Percentiles rank a stretch among this genome's conserved stretches.
phyloP scores from a whole-genome alignment of 2,888 invertebrate genomes.

The Stictocephala bisonia region DNA sequence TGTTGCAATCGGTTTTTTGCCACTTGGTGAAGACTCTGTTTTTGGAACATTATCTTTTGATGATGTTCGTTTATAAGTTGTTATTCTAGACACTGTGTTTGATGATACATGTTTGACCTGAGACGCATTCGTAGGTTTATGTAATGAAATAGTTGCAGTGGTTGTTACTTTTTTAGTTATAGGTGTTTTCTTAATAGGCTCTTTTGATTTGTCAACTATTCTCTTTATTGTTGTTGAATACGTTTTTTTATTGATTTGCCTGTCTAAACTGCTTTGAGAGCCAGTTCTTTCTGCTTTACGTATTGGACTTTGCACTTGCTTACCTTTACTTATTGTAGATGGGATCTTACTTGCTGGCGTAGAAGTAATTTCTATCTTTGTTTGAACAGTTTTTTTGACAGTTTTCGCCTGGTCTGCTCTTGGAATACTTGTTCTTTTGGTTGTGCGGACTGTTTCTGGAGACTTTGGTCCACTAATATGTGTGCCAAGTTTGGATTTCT shows the following conservation, averaged over 20 bases:
- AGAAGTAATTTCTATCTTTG: slow-evolving; percentile 42
- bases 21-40: slow-evolving; percentile 1
- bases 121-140: slow-evolving; percentile 32
- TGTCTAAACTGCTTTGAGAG: slow-evolving; percentile 43
- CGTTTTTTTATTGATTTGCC: slow-evolving; percentile 29
- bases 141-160: slow-evolving; percentile 41
- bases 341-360: slow-evolving; percentile 30
- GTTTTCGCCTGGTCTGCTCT: slow-evolving; percentile 50
- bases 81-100: slow-evolving; percentile 2
- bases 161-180: slow-evolving; percentile 41
- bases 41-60: slow-evolving; percentile 41
- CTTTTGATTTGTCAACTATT: slow-evolving; percentile 28
- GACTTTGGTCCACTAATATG: not conserved
- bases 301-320: slow-evolving; percentile 35
- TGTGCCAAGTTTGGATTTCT: slow-evolving; percentile 41
- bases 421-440: slow-evolving; percentile 54
- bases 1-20: slow-evolving; percentile 24
- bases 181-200: slow-evolving; percentile 33
- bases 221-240: slow-evolving; percentile 40
- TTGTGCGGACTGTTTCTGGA: slow-evolving; percentile 43
- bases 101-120: not conserved
- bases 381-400: slow-evolving; percentile 51
- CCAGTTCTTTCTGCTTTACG: slow-evolving; percentile 36
- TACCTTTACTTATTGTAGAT: slow-evolving; percentile 35
- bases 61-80: slow-evolving; percentile 23